These are phyloP conservation scores for Amphipyra berbera DNA, from an alignment of 2,888 invertebrate species.

Conservation along the genomic window DNA sequence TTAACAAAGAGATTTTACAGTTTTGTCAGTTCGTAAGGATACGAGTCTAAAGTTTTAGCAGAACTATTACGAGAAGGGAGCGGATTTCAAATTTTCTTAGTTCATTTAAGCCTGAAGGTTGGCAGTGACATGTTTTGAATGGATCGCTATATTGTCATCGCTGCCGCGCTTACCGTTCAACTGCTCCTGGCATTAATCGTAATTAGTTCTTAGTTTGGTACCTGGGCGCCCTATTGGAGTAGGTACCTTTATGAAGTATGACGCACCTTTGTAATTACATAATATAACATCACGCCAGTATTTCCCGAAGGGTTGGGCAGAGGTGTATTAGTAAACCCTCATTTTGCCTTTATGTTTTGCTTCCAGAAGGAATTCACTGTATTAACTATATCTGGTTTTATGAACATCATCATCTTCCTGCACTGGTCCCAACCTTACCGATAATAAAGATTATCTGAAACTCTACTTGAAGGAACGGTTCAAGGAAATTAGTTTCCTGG, in stretches of 20 bases:
- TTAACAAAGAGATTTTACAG: constrained; percentile 29
- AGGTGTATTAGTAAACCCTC: too few relatives aligned
- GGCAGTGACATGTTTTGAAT: constrained; percentile 57
- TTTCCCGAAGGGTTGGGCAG: too few relatives aligned
- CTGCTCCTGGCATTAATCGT: constrained; percentile 66
- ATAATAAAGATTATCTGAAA: too few relatives aligned
- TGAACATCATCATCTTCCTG: too few relatives aligned
- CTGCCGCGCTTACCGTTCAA: constrained; percentile 23
- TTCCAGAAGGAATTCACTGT: too few relatives aligned
- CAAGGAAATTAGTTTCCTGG: too few relatives aligned
- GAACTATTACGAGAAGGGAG: constrained; percentile 32
- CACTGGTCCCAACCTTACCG: too few relatives aligned
- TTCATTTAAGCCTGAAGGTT: constrained; percentile 45
- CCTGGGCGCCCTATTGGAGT: neutral
- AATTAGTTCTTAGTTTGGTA: constrained; percentile 61
- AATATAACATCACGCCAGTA: too few relatives aligned
- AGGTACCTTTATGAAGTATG: neutral
- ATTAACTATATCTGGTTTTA: too few relatives aligned
- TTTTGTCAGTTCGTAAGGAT: constrained; percentile 19
- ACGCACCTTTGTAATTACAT: neutral
- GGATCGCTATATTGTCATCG: constrained; percentile 41
- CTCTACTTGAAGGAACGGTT: too few relatives aligned
- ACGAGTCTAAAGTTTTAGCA: constrained; percentile 17
- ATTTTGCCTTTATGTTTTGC: too few relatives aligned
- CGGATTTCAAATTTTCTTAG: constrained; percentile 45